phyloP scores from a whole-genome alignment of 2,797 vertebrate genomes.

The Hypotaenidia okinawae region DNA sequence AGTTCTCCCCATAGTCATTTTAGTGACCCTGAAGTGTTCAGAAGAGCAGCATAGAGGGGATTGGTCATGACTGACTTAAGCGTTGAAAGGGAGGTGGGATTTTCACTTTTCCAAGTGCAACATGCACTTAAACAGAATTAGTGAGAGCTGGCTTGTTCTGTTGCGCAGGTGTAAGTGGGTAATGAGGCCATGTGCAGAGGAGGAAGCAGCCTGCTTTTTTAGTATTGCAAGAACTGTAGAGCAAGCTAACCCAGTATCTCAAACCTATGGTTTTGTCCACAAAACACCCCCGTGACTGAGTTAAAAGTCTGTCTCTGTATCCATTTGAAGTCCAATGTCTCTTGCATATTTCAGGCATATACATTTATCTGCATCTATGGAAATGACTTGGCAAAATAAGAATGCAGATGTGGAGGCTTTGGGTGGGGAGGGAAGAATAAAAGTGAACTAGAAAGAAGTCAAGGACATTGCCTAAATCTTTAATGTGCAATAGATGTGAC shows the following conservation, averaged over 20 bases:
- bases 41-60: neutral
- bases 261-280: neutral
- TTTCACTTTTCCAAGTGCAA: neutral
- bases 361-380: neutral
- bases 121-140: neutral
- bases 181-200: neutral
- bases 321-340: neutral
- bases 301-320: neutral
- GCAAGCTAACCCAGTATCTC: neutral
- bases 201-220: neutral
- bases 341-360: neutral
- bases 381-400: neutral
- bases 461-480: neutral
- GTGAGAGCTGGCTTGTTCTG: neutral
- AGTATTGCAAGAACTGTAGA: neutral
- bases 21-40: neutral
- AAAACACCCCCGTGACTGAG: fast-evolving
- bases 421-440: neutral
- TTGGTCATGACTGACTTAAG: neutral
- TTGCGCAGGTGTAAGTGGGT: neutral
- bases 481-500: neutral
- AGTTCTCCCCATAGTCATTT: neutral
- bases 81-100: neutral
- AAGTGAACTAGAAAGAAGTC: neutral
- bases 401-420: neutral